phyloP scores from a whole-genome alignment of 1,140 invertebrate genomes.

The Alviniconcha marisindica region DNA sequence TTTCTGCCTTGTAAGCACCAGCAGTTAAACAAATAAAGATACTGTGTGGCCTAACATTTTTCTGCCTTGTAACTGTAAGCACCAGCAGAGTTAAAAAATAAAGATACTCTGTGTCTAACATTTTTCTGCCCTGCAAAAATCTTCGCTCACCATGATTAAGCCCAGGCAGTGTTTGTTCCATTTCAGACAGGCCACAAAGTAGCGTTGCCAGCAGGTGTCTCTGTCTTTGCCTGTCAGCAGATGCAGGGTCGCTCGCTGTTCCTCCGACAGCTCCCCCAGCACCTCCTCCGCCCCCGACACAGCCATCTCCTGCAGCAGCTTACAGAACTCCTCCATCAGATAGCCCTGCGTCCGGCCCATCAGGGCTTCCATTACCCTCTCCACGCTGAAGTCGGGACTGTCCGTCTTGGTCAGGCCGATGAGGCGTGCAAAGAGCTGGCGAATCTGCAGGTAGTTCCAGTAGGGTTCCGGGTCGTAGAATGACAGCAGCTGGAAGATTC shows the following conservation, averaged over 20 bases:
- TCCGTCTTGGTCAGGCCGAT: conserved; percentile 46
- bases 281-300: neutral
- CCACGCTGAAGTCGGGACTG: conserved; percentile 36
- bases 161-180: conserved; percentile 63
- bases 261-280: conserved; percentile 46
- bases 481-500: conserved; percentile 57
- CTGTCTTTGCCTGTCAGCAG: conserved; percentile 51
- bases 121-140: no score
- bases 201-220: conserved; percentile 57
- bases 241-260: conserved; percentile 52
- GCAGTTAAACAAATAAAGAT: no score
- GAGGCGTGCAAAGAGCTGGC: conserved; percentile 61
- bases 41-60: no score
- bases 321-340: conserved; percentile 65
- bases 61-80: no score
- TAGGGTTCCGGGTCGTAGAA: conserved; percentile 59
- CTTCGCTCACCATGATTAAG: conserved; percentile 36
- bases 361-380: conserved; percentile 55
- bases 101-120: no score
- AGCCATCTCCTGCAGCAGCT: conserved; percentile 59
- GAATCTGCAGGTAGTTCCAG: conserved; percentile 59
- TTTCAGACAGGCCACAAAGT: conserved; percentile 59
- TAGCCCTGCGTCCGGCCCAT: conserved; percentile 56
- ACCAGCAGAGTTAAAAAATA: no score
- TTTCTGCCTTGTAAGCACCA: no score